Conservation (phyloP, 2,113 vertebrate species). For the Cariama cristata region DNA sequence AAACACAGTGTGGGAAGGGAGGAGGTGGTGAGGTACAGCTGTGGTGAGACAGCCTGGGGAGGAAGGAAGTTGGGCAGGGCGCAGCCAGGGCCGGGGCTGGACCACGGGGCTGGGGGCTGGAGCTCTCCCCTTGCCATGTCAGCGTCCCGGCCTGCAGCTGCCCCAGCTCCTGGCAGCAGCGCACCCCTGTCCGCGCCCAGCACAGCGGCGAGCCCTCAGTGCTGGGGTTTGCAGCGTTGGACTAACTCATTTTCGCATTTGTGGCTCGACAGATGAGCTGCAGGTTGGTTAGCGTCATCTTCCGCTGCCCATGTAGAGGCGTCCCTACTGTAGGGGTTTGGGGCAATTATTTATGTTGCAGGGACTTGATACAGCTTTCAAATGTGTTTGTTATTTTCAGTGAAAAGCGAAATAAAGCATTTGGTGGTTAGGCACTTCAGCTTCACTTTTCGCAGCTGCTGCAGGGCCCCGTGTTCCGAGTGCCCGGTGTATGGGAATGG, state of each 20-base stretch:
- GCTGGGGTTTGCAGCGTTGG: not conserved
- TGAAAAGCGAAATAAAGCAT: not conserved
- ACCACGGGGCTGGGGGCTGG: not conserved
- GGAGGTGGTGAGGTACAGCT: not conserved
- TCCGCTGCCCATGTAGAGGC: accelerated
- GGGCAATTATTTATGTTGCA: not conserved
- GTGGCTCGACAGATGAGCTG: not conserved
- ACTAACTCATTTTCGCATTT: not conserved
- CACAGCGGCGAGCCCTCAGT: accelerated
- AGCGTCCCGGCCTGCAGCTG: not conserved
- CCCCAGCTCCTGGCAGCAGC: not conserved
- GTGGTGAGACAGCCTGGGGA: accelerated
- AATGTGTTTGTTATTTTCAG: not conserved
- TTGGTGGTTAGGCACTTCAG: not conserved
- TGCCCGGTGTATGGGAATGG: accelerated
- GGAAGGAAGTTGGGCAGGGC: not conserved
- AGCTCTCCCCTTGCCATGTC: not conserved
- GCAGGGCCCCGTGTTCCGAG: not conserved
- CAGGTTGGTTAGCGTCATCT: not conserved
- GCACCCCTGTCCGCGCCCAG: accelerated
- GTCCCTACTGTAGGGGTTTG: not conserved
- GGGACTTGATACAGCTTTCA: not conserved
- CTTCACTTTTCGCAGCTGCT: not conserved
- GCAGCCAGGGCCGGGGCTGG: too few species aligned
- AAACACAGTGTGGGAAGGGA: accelerated